Evolutionary conservation across 1,140 invertebrate species (phyloP), one percentile per base, ranked within the genome.

Genomic region (Drosophila ficusphila): DNA sequence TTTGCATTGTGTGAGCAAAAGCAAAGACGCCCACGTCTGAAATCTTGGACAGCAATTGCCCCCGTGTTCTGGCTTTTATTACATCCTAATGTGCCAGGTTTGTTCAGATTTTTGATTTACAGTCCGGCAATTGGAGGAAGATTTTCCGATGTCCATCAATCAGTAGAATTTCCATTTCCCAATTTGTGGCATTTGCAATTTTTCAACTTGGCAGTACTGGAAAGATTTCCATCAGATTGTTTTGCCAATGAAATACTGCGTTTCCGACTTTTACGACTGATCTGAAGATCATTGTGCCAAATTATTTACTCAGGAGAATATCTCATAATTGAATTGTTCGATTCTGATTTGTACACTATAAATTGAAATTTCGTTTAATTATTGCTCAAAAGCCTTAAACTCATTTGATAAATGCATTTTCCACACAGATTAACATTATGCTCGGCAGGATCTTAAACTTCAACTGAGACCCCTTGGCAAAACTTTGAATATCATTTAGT

Each of bases 401-500:
- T 21, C 6, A 21, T 9, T 38, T 16, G 3, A 14, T 19, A 16
- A 18, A 11, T 12, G 14, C 7, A 2, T 29, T 42, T 16, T 44
- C 3, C 21, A 3, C 6, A 12, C 39, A 6, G 2, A 23, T 12
- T 1, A 2, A 12, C n/a, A 11, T 51, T 14, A 19, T 23, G 29
- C n/a, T 54, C 7, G 5, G n/a, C 48, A 14, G 29, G 16, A 48
- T 41, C 14, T 16, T 3, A 52, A 47, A 8, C 4, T 18, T 8
- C 9, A 19, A 12, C 41, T 34, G 3, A 42, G n/a, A n/a, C 5
- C 2, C 12, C 6, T 19, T 21, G n/a, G 25, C 23, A 1, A 21
- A 67, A 67, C 34, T 65, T 65, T 21, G 9, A 33, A 41, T 42
- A 65, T 67, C 14, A 39, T 39, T 27, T 67, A 44, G 29, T 14